Percentiles rank a stretch among this genome's conserved stretches.
phyloP scores from a whole-genome alignment of 2,888 invertebrate genomes.

The Agrochola lychnidis region DNA sequence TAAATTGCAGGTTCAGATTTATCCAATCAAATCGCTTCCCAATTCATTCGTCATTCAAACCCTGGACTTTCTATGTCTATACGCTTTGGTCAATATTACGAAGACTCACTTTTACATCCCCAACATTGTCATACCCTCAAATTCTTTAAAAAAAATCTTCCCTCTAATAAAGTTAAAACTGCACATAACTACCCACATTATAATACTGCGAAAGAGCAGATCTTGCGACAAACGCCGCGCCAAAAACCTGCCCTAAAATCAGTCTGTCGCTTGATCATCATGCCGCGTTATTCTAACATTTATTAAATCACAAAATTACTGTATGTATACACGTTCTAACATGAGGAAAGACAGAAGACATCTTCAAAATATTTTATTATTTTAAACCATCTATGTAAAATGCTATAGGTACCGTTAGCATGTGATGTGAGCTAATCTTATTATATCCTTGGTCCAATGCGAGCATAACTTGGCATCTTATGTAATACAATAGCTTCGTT shows the following conservation, averaged over 20 bases:
- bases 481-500: conserved; percentile 77
- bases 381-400: conserved; percentile 72
- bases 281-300: conserved; percentile 81
- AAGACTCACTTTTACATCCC: conserved; percentile 18
- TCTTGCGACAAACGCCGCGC: conserved; percentile 58
- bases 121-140: conserved; percentile 6
- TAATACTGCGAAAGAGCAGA: conserved; percentile 83
- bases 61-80: conserved; percentile 33
- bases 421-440: conserved; percentile 88
- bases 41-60: conserved; percentile 45
- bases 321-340: conserved; percentile 86
- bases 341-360: conserved; percentile 79
- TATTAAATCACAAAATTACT: conserved; percentile 87
- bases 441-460: conserved; percentile 88
- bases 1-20: not conserved
- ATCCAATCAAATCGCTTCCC: conserved; percentile 20
- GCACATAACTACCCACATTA: conserved; percentile 78
- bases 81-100: conserved; percentile 59
- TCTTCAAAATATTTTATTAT: conserved; percentile 80
- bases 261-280: conserved; percentile 83
- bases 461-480: conserved; percentile 88
- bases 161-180: conserved; percentile 13
- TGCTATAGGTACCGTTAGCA: conserved; percentile 83
- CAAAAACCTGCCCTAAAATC: conserved; percentile 81
- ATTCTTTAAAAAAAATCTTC: not conserved